These are phyloP conservation scores for Macquaria ambigua DNA, from an alignment of 2,113 vertebrate genomes.

Conservation along the genomic window DNA sequence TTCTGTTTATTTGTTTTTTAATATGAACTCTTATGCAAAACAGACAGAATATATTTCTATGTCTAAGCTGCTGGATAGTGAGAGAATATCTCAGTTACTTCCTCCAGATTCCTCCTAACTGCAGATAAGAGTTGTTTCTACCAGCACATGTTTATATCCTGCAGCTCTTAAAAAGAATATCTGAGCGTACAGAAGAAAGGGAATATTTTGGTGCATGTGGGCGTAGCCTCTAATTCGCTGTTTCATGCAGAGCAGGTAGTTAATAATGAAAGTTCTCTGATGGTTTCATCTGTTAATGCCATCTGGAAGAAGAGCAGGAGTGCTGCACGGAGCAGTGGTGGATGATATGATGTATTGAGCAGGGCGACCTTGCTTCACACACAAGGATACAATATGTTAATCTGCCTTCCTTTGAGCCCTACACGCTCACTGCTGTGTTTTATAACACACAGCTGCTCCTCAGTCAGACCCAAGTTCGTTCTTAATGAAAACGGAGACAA, in stretches of 20 bases:
- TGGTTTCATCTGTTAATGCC: constrained; percentile 55
- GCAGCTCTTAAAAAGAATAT: constrained; percentile 46
- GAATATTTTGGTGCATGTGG: constrained; percentile 41
- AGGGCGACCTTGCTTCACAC: constrained; percentile 40
- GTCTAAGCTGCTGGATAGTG: constrained; percentile 4
- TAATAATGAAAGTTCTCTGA: constrained; percentile 57
- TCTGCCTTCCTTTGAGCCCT: constrained; percentile 32
- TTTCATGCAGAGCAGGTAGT: constrained; percentile 53
- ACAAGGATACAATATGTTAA: constrained; percentile 54
- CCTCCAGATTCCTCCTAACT: constrained; percentile 7
- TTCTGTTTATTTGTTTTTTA: neutral
- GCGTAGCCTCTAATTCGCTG: constrained; percentile 28
- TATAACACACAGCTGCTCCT: constrained; percentile 46
- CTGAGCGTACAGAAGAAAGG: constrained; percentile 47
- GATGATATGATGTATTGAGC: constrained; percentile 35
- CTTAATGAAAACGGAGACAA: constrained; percentile 27
- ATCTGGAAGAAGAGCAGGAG: constrained; percentile 59
- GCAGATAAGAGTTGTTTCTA: constrained; percentile 10
- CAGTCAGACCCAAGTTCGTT: neutral
- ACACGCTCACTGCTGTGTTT: constrained; percentile 34
- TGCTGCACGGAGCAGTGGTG: constrained; percentile 3
- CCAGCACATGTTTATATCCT: constrained; percentile 29
- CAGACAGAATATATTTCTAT: neutral
- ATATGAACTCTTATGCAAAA: neutral
- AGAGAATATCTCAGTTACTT: neutral